These are phyloP conservation scores for Spodoptera litura DNA, from an alignment of 1,140 invertebrate genomes.

Conservation along the genomic window DNA sequence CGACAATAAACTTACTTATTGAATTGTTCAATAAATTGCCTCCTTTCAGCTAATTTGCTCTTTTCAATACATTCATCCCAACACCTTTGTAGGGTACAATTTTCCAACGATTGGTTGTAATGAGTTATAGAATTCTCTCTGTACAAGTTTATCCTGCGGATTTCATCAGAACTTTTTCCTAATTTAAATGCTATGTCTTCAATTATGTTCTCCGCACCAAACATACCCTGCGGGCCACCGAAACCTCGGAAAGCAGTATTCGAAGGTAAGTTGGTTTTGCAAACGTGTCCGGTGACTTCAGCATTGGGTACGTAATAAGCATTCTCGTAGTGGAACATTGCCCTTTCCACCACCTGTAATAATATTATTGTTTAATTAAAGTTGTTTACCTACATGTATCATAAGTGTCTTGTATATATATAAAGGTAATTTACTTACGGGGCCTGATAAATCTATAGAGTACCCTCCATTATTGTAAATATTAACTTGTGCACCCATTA, in stretches of 20 bases:
- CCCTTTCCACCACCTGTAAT: slow-evolving; percentile 90
- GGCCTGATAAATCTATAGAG: slow-evolving; percentile 93
- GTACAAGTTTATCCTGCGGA: slow-evolving; percentile 91
- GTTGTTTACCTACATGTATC: no score
- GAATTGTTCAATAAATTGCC: slow-evolving; percentile 88
- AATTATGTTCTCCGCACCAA: slow-evolving; percentile 92
- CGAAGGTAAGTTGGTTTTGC: slow-evolving; percentile 94
- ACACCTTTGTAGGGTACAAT: slow-evolving; percentile 92
- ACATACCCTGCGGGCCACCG: slow-evolving; percentile 96
- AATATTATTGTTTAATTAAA: slow-evolving; percentile 10
- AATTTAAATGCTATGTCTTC: slow-evolving; percentile 91
- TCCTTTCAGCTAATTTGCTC: slow-evolving; percentile 89
- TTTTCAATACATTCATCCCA: slow-evolving; percentile 93
- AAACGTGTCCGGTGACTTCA: slow-evolving; percentile 89
- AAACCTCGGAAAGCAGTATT: slow-evolving; percentile 97
- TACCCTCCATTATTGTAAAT: slow-evolving; percentile 95
- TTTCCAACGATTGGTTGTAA: slow-evolving; percentile 91
- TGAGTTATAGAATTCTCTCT: slow-evolving; percentile 92
- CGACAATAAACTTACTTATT: slow-evolving; percentile 88
- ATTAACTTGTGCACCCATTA: slow-evolving; percentile 90
- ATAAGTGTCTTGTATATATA: no score
- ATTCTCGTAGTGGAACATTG: slow-evolving; percentile 93
- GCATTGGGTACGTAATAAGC: slow-evolving; percentile 91
- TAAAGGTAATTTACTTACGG: slow-evolving; percentile 88
- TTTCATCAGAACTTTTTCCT: slow-evolving; percentile 86